Evolutionary conservation across 2,797 vertebrate species (phyloP).

Genomic region (Notolabrus celidotus): DNA sequence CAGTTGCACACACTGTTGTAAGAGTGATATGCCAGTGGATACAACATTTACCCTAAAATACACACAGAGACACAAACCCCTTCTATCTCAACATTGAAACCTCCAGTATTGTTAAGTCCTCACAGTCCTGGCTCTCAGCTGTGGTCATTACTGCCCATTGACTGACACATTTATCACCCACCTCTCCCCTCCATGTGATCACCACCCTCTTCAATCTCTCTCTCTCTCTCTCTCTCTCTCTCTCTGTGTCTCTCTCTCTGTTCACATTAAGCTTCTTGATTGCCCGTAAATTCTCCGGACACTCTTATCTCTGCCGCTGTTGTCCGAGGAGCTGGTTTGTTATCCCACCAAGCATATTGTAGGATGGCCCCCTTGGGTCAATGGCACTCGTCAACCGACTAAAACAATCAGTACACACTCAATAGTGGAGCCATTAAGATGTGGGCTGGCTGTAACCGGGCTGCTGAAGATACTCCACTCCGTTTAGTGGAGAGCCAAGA

Average conservation of each 20-base stretch:
- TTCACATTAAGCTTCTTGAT: constrained; percentile 43
- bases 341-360: constrained; percentile 68
- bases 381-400: constrained; percentile 69
- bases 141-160: constrained; percentile 43
- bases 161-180: constrained; percentile 46
- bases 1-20: too few species aligned
- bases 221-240: not conserved
- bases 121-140: constrained; percentile 10
- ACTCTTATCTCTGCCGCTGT: constrained; percentile 63
- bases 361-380: constrained; percentile 67
- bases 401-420: constrained; percentile 80
- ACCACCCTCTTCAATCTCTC: not conserved
- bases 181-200: not conserved
- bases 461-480: constrained; percentile 55
- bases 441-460: constrained; percentile 56
- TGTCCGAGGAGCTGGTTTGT: constrained; percentile 64
- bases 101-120: constrained; percentile 14
- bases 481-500: constrained; percentile 44
- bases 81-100: not conserved
- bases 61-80: not conserved
- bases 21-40: too few species aligned
- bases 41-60: not conserved
- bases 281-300: constrained; percentile 27
- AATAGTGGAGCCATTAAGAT: constrained; percentile 79
- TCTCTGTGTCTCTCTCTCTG: not conserved